Conservation (phyloP, 2,888 invertebrate genomes). For the Epicampocera succincta region DNA sequence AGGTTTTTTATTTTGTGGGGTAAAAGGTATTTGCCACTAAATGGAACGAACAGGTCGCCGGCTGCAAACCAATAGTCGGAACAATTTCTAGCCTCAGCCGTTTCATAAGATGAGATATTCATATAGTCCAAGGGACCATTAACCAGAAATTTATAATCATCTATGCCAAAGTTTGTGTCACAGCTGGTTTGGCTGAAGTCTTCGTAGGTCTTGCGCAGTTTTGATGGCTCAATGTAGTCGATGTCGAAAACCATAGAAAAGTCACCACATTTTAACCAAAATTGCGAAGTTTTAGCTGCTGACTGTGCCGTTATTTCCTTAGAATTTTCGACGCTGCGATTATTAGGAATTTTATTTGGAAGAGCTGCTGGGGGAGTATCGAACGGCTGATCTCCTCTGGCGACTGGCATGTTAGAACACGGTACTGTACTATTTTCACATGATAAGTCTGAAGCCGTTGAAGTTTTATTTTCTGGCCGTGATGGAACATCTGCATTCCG, state of each 20-base stretch:
- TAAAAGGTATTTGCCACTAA: too few species aligned
- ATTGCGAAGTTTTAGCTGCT: slow-evolving; percentile 71
- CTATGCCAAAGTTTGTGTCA: too few species aligned
- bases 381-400: slow-evolving; percentile 76
- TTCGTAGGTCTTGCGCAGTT: slow-evolving; percentile 75
- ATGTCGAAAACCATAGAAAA: slow-evolving; percentile 75
- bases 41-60: too few species aligned
- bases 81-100: too few species aligned
- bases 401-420: slow-evolving; percentile 76
- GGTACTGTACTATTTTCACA: too few species aligned
- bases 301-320: slow-evolving; percentile 73
- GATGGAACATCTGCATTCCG: slow-evolving; percentile 60
- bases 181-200: slow-evolving; percentile 78
- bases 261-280: slow-evolving; percentile 77
- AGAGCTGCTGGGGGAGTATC: slow-evolving; percentile 52
- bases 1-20: too few species aligned
- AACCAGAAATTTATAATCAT: too few species aligned
- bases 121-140: too few species aligned
- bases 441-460: too few species aligned
- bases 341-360: neutral
- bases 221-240: slow-evolving; percentile 71
- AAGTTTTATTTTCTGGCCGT: neutral
- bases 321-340: slow-evolving; percentile 68
- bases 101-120: too few species aligned
- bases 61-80: too few species aligned